These are phyloP conservation scores for Choloepus hoffmanni DNA, from an alignment of 2,113 vertebrate genomes.

Conservation along the genomic window DNA sequence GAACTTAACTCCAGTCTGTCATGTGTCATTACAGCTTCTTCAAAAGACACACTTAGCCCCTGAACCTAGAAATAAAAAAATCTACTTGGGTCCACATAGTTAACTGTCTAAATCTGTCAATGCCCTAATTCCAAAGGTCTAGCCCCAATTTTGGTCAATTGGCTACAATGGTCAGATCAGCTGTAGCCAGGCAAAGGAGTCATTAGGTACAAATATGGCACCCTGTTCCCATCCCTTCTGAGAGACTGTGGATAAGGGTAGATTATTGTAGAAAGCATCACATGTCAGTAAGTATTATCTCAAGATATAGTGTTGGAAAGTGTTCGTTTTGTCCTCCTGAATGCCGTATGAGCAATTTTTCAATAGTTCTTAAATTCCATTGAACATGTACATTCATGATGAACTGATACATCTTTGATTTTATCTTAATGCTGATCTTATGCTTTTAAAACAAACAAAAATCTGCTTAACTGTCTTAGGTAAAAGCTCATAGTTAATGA, in stretches of 20 bases:
- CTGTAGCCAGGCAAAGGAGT: background rate
- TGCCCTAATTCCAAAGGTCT: background rate
- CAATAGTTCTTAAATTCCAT: background rate
- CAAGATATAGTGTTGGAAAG: background rate
- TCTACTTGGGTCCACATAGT: background rate
- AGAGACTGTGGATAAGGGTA: background rate
- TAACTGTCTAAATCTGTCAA: background rate
- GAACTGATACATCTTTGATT: background rate
- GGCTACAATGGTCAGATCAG: background rate
- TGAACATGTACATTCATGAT: background rate
- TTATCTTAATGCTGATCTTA: background rate
- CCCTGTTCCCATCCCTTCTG: background rate
- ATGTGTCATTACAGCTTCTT: background rate
- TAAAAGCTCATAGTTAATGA: background rate
- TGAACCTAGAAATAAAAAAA: background rate
- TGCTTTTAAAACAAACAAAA: background rate
- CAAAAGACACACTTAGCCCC: background rate
- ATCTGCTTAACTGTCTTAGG: background rate
- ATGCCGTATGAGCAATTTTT: background rate
- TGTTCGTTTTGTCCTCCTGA: background rate
- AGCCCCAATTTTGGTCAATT: background rate
- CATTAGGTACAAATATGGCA: accelerated
- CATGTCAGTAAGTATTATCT: background rate
- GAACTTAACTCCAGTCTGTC: background rate
- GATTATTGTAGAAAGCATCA: background rate